Percentiles rank a stretch among this genome's conserved stretches.
Conservation (phyloP, 2,888 invertebrate genomes). For the Tipula vernalis region DNA sequence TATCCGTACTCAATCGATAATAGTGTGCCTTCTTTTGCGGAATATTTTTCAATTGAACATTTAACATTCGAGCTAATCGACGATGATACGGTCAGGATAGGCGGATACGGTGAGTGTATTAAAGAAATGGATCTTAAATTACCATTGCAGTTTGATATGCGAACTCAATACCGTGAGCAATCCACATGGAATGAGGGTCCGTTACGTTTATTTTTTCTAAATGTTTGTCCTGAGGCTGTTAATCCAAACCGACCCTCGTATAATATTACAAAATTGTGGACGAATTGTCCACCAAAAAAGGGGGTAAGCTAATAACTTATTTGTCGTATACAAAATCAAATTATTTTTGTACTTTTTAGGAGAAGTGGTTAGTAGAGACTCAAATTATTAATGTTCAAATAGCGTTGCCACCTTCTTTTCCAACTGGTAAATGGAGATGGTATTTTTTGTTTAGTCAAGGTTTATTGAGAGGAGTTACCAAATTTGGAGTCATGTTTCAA, state of each 20-base stretch:
- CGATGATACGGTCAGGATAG: not conserved
- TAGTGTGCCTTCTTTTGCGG: too few species aligned
- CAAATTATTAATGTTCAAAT: too few species aligned
- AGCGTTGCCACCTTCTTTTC: too few species aligned
- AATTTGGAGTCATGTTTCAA: too few species aligned
- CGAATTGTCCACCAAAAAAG: not conserved
- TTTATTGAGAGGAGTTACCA: too few species aligned
- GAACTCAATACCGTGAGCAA: not conserved
- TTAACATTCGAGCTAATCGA: not conserved
- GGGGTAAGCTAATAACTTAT: not conserved
- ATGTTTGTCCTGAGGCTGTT: not conserved
- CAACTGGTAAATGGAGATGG: too few species aligned
- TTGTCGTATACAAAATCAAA: too few species aligned
- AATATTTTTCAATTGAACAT: too few species aligned
- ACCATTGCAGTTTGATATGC: not conserved
- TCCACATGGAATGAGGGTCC: not conserved
- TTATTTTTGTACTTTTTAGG: too few species aligned
- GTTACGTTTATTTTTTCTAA: not conserved
- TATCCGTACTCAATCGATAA: too few species aligned
- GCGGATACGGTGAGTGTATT: not conserved
- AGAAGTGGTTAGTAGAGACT: too few species aligned
- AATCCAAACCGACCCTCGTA: not conserved
- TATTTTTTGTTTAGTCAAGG: too few species aligned
- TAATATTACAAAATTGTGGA: not conserved
- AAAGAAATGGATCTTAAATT: not conserved